Evolutionary conservation across 2,797 vertebrate species (phyloP).

Genomic region (Ficedula albicollis): DNA sequence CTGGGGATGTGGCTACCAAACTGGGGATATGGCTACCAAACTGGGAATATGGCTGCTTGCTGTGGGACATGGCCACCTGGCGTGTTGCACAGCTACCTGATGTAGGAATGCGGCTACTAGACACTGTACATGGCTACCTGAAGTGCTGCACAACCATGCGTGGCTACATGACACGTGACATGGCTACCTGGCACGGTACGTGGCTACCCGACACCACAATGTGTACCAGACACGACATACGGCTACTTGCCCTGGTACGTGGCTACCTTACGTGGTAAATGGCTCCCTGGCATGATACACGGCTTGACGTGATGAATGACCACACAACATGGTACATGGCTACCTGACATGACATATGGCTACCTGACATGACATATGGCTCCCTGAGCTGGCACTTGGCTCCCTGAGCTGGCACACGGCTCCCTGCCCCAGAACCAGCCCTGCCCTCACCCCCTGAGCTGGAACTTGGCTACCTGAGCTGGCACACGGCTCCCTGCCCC

Average conservation of each 20-base stretch:
- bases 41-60: too few species aligned
- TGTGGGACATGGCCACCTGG: not conserved
- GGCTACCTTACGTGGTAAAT: accelerated
- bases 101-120: not conserved
- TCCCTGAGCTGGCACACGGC: accelerated
- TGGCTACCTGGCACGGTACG: accelerated
- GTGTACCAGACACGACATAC: accelerated
- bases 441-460: conserved; percentile 70
- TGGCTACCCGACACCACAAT: not conserved
- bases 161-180: accelerated
- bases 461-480: too few species aligned
- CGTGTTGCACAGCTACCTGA: accelerated
- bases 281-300: accelerated
- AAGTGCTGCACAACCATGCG: accelerated
- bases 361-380: accelerated
- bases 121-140: not conserved
- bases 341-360: accelerated
- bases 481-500: not conserved
- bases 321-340: too few species aligned
- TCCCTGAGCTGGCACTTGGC: not conserved
- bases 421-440: not conserved
- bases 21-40: too few species aligned
- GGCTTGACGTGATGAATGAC: too few species aligned
- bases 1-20: too few species aligned
- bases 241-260: accelerated